Base-by-base conservation (phyloP, 2,113 vertebrate species). In the Protomyctophum bolini region DNA sequence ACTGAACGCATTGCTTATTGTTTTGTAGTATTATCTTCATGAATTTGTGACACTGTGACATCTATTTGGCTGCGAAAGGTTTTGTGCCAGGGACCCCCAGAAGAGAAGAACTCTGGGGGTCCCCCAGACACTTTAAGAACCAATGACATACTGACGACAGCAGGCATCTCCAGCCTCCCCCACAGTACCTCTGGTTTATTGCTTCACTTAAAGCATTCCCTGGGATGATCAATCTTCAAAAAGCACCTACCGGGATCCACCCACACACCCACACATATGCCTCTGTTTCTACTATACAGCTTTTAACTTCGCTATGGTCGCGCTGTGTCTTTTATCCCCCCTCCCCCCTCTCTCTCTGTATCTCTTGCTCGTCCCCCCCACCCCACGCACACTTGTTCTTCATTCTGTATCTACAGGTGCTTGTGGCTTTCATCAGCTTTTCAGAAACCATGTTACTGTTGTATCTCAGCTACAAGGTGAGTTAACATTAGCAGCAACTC, bases 391-490 rank as follows among this genome's bases (percentile, higher is more conserved):
- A 52, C 55, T 58, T n/a, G 46, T 60, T 57, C 51, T 49, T 51
- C 41, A 52, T 52, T 54, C 3, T 52, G 9, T 60, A 29, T 75
- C 12, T 76, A 10, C 88, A 94, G 94, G 94, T 95, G 72, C 90
- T 94, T 21, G 93, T 95, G 83, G 94, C 93, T 77, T 92, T 95
- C 84, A 95, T 95, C 89, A 95, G 94, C 76, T 94, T 95, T 77
- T 91, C 90, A 82, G 94, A 95, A 82, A 95, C 94, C 15, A 95
- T 95, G 94, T 82, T 95, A 82, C 91, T 95, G 0, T 85, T 94
- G 68, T 95, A 94, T 81, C 93, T 95, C 66, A 94, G 94, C 86
- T 95, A 95, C 84, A 95, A 95, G 93, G 94, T 95, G 80, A 91
- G 90, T 75, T 7, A 55, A 3, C 33, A 6, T 41, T 41, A 21